These are phyloP conservation scores for Balearica regulorum DNA, from an alignment of 2,797 vertebrate genomes.

Conservation along the genomic window DNA sequence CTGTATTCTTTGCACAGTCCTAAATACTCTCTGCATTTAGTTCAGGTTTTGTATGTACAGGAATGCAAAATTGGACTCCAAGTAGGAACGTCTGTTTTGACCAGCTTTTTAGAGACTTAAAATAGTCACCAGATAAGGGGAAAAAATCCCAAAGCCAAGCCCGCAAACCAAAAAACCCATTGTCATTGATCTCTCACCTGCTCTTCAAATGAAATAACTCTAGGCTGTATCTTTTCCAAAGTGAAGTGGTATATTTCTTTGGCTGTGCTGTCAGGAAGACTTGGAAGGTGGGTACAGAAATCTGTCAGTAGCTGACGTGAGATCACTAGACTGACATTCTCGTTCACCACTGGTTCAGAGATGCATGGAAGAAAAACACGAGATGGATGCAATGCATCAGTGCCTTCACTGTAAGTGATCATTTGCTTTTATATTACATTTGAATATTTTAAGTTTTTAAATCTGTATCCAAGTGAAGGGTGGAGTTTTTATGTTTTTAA, in stretches of 20 bases:
- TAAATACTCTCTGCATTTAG: neutral
- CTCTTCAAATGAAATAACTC: slow-evolving; percentile 98
- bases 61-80: neutral
- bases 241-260: slow-evolving; percentile 98
- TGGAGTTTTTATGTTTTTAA: rapidly evolving
- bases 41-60: neutral
- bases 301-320: slow-evolving; percentile 96
- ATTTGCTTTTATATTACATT: neutral
- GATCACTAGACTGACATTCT: slow-evolving; percentile 98
- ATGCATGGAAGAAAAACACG: neutral
- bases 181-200: slow-evolving; percentile 77
- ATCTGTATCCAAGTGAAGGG: neutral
- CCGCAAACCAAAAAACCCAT: neutral
- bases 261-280: slow-evolving; percentile 90
- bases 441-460: neutral
- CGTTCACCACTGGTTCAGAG: slow-evolving; percentile 89
- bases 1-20: neutral
- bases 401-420: neutral
- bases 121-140: neutral
- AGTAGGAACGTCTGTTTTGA: neutral
- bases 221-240: slow-evolving; percentile 96
- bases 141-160: neutral
- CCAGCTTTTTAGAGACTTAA: neutral
- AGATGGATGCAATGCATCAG: neutral
- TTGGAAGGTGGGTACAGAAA: slow-evolving; percentile 94